Evolutionary conservation across 2,888 invertebrate genomes (phyloP).

Genomic region (Encarsia formosa): DNA sequence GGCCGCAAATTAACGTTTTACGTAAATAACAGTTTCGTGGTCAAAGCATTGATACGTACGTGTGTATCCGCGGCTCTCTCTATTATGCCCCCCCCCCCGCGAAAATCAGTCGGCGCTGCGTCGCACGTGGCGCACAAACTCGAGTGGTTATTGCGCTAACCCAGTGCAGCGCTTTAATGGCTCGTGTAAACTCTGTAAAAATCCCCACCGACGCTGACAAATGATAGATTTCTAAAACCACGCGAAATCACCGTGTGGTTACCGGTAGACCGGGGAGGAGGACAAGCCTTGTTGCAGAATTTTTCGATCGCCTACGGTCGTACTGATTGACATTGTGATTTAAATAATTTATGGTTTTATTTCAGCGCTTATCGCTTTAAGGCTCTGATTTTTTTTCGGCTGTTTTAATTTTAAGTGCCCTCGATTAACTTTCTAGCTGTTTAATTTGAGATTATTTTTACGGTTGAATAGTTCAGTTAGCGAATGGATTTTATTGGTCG

Average conservation of each 20-base stretch:
- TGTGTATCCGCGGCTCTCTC: neutral
- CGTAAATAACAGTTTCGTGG: conserved; percentile 18
- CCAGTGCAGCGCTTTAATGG: conserved; percentile 8
- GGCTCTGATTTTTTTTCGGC: no score
- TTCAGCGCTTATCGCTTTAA: no score
- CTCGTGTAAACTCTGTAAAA: conserved; percentile 12
- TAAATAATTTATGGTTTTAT: no score
- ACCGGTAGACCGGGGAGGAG: neutral
- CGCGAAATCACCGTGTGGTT: neutral
- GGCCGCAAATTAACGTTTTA: neutral
- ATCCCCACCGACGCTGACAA: conserved; percentile 6
- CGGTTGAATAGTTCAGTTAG: no score
- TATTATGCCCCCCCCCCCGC: neutral
- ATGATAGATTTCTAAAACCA: conserved; percentile 18
- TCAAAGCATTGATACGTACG: conserved; percentile 4
- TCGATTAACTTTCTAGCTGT: no score
- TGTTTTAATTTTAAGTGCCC: no score
- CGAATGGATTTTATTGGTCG: no score
- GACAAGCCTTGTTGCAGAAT: neutral
- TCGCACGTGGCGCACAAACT: neutral
- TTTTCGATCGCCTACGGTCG: neutral
- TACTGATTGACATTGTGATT: conserved; percentile 3
- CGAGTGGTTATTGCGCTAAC: neutral
- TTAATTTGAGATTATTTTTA: no score
- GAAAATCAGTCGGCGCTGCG: conserved; percentile 1